Evolutionary conservation across 2,888 invertebrate genomes (phyloP).

Genomic region (Melipona beecheii): DNA sequence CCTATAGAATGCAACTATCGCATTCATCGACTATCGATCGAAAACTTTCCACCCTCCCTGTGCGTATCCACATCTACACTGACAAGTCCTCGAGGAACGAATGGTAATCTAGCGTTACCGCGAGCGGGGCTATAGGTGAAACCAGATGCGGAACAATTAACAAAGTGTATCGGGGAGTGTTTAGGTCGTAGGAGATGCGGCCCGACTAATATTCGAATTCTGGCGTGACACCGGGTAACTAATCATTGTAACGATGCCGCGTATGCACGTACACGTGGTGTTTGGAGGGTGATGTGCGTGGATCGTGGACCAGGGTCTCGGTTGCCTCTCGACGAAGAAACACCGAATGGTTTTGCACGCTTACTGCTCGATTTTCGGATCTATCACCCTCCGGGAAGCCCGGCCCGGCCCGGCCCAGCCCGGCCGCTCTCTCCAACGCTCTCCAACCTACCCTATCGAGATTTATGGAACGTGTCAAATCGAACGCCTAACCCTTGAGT

Average conservation of each 20-base stretch:
- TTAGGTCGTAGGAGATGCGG: conserved; percentile 46
- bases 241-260: conserved; percentile 77
- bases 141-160: conserved; percentile 64
- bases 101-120: conserved; percentile 4
- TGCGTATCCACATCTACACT: too few relatives aligned
- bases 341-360: conserved; percentile 64
- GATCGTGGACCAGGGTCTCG: conserved; percentile 1
- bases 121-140: conserved; percentile 3
- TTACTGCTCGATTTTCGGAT: conserved; percentile 71
- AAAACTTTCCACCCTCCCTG: not conserved
- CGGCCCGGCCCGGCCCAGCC: conserved; percentile 51
- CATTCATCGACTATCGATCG: not conserved
- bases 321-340: conserved; percentile 55
- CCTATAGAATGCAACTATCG: not conserved
- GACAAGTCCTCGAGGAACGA: conserved; percentile 7
- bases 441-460: conserved; percentile 73
- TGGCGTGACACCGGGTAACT: conserved; percentile 80
- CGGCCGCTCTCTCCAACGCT: conserved; percentile 66
- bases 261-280: conserved; percentile 49
- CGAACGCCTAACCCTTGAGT: conserved; percentile 79
- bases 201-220: conserved; percentile 76
- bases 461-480: conserved; percentile 81
- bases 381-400: conserved; percentile 69
- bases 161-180: conserved; percentile 62
- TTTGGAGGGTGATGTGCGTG: conserved; percentile 2